phyloP scores from a whole-genome alignment of 2,113 vertebrate genomes.

The Echinops telfairi region DNA sequence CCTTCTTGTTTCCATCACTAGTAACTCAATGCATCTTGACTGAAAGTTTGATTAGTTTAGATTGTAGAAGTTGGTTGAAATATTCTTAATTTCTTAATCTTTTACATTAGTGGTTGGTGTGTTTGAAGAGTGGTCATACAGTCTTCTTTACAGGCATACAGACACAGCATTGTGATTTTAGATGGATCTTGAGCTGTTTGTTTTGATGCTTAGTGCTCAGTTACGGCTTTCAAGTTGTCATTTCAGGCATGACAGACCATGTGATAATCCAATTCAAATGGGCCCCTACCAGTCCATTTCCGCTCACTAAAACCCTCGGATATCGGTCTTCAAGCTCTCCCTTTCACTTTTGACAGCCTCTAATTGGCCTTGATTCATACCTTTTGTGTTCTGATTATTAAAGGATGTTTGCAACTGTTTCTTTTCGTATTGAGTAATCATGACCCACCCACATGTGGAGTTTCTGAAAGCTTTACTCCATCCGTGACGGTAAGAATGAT shows the following conservation, averaged over 20 bases:
- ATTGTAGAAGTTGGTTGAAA: background rate
- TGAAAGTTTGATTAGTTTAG: background rate
- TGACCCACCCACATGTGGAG: background rate
- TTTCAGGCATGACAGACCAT: no score
- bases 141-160: no score
- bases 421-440: background rate
- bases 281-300: no score
- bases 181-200: no score
- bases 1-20: background rate
- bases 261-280: no score
- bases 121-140: no score
- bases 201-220: no score
- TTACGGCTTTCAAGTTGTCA: no score
- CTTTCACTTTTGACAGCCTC: background rate
- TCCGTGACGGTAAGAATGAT: background rate
- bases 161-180: no score
- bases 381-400: background rate
- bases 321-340: background rate
- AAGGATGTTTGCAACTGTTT: background rate
- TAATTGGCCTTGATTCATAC: background rate
- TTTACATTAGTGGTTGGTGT: no score
- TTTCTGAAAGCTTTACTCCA: background rate
- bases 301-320: no score
- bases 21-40: background rate
- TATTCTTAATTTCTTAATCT: no score